A percentile compares a stretch with the other conserved stretches of the same genome.
Evolutionary conservation across 2,797 vertebrate genomes (phyloP).

Genomic region (Sebastolobus altivelis): DNA sequence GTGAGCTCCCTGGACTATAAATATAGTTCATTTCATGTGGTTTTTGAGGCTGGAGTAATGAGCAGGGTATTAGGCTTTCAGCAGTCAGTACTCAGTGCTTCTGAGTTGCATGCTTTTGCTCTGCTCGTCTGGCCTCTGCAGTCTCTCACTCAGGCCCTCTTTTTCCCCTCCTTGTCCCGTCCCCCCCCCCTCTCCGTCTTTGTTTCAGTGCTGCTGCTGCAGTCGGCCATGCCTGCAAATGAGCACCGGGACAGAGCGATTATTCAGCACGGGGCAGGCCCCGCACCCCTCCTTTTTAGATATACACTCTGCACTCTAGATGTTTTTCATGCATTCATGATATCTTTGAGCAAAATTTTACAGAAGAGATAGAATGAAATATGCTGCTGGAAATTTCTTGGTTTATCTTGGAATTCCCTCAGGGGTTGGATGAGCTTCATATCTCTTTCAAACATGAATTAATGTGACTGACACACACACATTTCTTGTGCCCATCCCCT

Average conservation of each 20-base stretch:
- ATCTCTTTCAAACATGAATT: constrained; percentile 65
- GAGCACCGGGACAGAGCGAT: constrained; percentile 74
- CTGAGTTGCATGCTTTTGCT: constrained; percentile 23
- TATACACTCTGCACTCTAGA: constrained; percentile 4
- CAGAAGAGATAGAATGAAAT: constrained; percentile 24
- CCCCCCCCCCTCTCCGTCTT: constrained; percentile 50
- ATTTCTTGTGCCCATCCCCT: constrained; percentile 38
- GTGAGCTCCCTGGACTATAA: constrained; percentile 37
- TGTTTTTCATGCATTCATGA: constrained; percentile 43
- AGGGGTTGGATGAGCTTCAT: constrained; percentile 36
- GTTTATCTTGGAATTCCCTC: constrained; percentile 40
- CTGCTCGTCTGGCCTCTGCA: constrained; percentile 52
- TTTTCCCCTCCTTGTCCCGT: neutral
- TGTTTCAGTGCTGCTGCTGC: constrained; percentile 71
- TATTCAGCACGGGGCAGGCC: constrained; percentile 73
- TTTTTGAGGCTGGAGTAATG: constrained; percentile 50
- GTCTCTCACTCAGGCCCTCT: constrained; percentile 23
- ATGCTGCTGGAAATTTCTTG: constrained; percentile 32
- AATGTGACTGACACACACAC: constrained; percentile 46
- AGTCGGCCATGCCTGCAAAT: constrained; percentile 79
- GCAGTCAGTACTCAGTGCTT: constrained; percentile 33
- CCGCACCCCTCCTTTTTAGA: constrained; percentile 38
- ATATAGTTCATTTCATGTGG: constrained; percentile 63
- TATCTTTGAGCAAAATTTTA: neutral
- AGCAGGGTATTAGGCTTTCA: constrained; percentile 45